A percentile compares a stretch with the other conserved stretches of the same genome.
Conservation (phyloP, 2,797 vertebrate species). For the Muscicapa comitata region DNA sequence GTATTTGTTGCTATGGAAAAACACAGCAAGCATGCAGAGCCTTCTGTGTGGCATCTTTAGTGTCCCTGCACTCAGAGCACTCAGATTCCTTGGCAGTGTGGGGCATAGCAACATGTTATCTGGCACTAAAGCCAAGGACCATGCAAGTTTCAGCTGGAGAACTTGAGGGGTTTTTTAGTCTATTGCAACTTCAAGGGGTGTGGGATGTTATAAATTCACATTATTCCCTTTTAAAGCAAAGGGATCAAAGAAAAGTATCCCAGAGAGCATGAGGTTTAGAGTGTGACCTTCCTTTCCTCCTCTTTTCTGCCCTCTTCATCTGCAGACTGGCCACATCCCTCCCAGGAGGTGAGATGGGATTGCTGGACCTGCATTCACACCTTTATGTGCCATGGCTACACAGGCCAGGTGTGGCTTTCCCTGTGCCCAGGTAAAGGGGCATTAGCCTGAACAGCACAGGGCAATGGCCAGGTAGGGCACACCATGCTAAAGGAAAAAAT, state of each 20-base stretch:
- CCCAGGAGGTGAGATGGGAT: background rate
- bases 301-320: background rate
- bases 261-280: fast-evolving
- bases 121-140: background rate
- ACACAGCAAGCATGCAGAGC: conserved; percentile 51
- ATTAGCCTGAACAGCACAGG: background rate
- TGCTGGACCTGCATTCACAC: background rate
- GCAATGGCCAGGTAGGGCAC: background rate
- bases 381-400: background rate
- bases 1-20: conserved; percentile 71
- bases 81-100: background rate
- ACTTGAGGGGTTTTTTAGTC: background rate
- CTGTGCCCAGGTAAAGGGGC: too few relatives aligned
- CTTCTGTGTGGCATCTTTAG: conserved; percentile 53
- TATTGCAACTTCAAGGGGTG: background rate
- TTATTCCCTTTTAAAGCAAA: background rate
- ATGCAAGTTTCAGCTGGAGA: background rate
- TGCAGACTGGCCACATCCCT: background rate
- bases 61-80: background rate
- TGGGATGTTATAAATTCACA: background rate
- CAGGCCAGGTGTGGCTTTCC: fast-evolving
- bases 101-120: conserved; percentile 1
- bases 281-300: background rate
- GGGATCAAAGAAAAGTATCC: background rate
- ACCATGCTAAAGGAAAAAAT: background rate